Conservation (phyloP, 1,140 invertebrate species). For the Papilio glaucus region DNA sequence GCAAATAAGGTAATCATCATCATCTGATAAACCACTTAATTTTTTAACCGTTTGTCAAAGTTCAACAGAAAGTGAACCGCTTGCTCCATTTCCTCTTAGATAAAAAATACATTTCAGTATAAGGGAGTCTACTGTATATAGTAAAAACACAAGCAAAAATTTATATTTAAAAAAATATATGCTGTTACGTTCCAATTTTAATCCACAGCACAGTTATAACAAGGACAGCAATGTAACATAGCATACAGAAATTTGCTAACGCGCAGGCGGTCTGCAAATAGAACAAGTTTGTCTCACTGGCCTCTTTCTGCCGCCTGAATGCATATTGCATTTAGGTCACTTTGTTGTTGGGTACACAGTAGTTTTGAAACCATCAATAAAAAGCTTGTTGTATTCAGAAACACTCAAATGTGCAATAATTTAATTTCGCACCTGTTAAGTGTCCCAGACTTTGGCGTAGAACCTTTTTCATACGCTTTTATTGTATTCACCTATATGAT, state of each 20-base stretch:
- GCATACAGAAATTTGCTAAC: conserved; percentile 8
- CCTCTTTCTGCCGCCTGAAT: conserved; percentile 24
- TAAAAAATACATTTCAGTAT: too few species aligned
- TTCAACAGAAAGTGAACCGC: too few species aligned
- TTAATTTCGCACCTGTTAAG: neutral
- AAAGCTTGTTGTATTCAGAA: neutral
- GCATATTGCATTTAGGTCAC: conserved; percentile 22
- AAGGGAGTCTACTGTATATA: too few species aligned
- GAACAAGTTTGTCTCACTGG: conserved; percentile 17
- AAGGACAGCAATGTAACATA: conserved; percentile 4
- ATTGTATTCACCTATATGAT: too few species aligned
- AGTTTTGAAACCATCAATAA: conserved; percentile 22
- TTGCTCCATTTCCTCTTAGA: too few species aligned
- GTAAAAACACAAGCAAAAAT: too few species aligned
- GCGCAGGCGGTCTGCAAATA: conserved; percentile 18
- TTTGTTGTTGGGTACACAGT: conserved; percentile 9
- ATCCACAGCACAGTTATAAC: neutral
- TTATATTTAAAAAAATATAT: neutral
- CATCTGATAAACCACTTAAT: too few species aligned
- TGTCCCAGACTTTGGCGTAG: too few species aligned
- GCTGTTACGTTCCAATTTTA: neutral
- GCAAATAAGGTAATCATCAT: too few species aligned
- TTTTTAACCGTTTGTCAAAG: too few species aligned
- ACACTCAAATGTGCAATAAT: neutral
- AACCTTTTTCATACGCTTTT: too few species aligned